Evolutionary conservation across 2,888 invertebrate species (phyloP).

Genomic region (Aspidapion aeneum): DNA sequence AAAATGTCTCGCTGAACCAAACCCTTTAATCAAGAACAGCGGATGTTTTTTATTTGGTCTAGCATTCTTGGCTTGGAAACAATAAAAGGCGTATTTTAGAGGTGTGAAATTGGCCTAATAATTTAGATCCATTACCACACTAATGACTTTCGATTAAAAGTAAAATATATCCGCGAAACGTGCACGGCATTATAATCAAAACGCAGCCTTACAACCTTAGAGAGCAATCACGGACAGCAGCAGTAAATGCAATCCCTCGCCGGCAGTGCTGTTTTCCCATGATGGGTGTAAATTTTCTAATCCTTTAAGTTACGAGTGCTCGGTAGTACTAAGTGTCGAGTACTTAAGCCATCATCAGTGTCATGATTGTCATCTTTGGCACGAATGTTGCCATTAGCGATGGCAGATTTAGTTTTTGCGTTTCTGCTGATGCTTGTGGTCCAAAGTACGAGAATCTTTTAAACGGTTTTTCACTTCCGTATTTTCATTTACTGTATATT

Average conservation of each 20-base stretch:
- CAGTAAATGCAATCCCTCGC: too few relatives aligned
- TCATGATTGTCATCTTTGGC: neutral
- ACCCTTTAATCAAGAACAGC: too few relatives aligned
- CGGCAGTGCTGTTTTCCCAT: neutral
- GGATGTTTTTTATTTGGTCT: too few relatives aligned
- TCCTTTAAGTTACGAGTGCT: neutral
- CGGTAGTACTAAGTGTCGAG: neutral
- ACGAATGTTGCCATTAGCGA: neutral
- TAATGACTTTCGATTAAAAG: neutral
- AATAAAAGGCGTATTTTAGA: too few relatives aligned
- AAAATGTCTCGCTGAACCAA: too few relatives aligned
- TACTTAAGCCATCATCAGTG: neutral
- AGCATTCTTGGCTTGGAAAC: too few relatives aligned
- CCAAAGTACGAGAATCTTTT: too few relatives aligned
- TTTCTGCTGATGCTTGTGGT: too few relatives aligned
- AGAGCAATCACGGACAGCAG: neutral
- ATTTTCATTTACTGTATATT: too few relatives aligned
- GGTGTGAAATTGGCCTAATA: neutral
- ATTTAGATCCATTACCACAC: neutral
- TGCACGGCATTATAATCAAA: neutral
- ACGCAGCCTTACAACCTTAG: too few relatives aligned
- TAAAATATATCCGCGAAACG: neutral
- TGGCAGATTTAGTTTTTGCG: neutral
- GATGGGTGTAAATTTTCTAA: neutral
- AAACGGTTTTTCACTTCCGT: too few relatives aligned